phyloP scores from a whole-genome alignment of 2,888 invertebrate species.

The Hypolimnas misippus region DNA sequence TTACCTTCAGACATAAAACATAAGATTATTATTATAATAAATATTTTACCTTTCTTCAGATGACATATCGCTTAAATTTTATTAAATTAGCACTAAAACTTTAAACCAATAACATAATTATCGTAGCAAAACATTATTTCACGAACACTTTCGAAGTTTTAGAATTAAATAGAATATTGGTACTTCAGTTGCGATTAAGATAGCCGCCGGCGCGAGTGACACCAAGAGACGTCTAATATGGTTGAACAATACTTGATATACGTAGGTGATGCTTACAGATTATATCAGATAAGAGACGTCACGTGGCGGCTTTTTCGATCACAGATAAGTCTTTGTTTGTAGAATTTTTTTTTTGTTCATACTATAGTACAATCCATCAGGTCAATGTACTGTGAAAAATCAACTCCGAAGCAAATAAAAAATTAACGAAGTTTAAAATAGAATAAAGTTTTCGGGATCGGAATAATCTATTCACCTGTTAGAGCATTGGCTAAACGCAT shows the following conservation, averaged over 20 bases:
- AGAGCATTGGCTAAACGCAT: too few species aligned
- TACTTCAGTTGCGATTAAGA: not conserved
- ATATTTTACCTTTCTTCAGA: not conserved
- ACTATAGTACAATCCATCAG: not conserved
- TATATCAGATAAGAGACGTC: slow-evolving; percentile 23
- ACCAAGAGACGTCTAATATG: slow-evolving; percentile 12
- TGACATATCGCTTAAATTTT: not conserved
- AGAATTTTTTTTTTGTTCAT: not conserved
- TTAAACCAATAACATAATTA: not conserved
- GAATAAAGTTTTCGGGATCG: too few species aligned
- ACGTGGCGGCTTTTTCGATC: slow-evolving; percentile 22
- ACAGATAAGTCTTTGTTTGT: not conserved
- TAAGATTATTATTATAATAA: not conserved
- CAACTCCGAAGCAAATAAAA: not conserved
- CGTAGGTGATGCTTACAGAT: slow-evolving; percentile 9
- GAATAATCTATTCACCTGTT: too few species aligned
- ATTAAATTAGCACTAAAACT: not conserved
- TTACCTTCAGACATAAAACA: not conserved
- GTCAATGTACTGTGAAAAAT: not conserved
- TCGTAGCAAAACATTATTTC: too few species aligned
- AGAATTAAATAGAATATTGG: too few species aligned
- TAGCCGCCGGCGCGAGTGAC: not conserved
- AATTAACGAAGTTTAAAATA: too few species aligned
- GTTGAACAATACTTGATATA: slow-evolving; percentile 6
- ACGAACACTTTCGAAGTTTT: too few species aligned